These are phyloP conservation scores for Dastarcus helophoroides DNA, from an alignment of 2,888 invertebrate genomes.

Conservation along the genomic window DNA sequence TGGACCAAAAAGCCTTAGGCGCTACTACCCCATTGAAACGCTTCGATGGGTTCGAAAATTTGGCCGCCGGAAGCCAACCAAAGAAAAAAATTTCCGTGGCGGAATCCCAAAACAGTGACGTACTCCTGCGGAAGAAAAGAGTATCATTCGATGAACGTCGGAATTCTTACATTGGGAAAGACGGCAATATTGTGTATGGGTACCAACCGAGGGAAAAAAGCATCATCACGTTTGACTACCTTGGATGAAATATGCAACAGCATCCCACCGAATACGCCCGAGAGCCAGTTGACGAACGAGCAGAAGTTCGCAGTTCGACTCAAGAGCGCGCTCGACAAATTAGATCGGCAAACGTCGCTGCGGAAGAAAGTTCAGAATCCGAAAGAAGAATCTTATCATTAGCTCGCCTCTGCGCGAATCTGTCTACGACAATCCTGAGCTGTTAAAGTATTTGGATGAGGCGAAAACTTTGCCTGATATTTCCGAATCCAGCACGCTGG, in stretches of 20 bases:
- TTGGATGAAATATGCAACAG: conserved; percentile 21
- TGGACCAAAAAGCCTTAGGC: too few species aligned
- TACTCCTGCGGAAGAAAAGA: conserved; percentile 7
- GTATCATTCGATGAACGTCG: conserved; percentile 10
- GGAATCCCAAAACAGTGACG: background rate
- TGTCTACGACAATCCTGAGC: conserved; percentile 22
- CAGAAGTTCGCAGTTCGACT: conserved; percentile 25
- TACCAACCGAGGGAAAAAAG: background rate
- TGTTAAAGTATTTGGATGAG: conserved; percentile 13
- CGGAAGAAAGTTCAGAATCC: conserved; percentile 17
- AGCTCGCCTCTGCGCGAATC: conserved; percentile 25
- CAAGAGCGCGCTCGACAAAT: conserved; percentile 23
- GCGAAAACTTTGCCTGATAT: conserved; percentile 12
- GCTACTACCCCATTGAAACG: conserved; percentile 5
- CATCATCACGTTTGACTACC: conserved; percentile 16
- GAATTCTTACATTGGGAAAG: conserved; percentile 1
- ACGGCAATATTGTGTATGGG: background rate
- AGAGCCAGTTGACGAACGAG: conserved; percentile 22
- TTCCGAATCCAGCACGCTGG: conserved; percentile 2
- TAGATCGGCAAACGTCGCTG: conserved; percentile 22
- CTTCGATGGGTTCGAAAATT: conserved; percentile 5
- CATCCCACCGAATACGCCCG: conserved; percentile 21
- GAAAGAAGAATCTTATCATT: conserved; percentile 20
- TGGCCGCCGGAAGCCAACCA: background rate
- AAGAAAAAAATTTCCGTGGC: conserved; percentile 3